These are phyloP conservation scores for Stigmatopora argus DNA, from an alignment of 2,113 vertebrate genomes.

Conservation along the genomic window DNA sequence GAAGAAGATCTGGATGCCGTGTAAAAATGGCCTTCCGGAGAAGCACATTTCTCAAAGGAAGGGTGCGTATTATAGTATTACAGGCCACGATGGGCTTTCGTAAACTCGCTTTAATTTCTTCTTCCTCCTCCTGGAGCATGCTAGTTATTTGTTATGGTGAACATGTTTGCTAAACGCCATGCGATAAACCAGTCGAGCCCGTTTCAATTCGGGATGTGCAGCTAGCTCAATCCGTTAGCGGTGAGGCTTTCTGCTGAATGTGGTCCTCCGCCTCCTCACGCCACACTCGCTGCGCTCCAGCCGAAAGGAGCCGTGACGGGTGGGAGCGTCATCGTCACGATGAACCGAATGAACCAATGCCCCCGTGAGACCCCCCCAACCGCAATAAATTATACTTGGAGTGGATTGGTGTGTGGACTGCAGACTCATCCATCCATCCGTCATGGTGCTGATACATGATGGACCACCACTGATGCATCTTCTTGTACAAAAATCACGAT, in stretches of 20 bases:
- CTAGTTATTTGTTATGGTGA: neutral
- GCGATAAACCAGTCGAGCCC: neutral
- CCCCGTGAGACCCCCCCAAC: neutral
- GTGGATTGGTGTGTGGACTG: neutral
- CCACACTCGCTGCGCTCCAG: neutral
- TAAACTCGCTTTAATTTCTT: neutral
- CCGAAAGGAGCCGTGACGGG: neutral
- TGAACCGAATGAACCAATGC: neutral
- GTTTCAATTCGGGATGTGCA: neutral
- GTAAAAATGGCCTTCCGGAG: conserved; percentile 82
- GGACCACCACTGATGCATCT: too few relatives aligned
- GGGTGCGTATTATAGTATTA: conserved; percentile 71
- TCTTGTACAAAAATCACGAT: too few relatives aligned
- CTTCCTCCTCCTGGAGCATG: neutral
- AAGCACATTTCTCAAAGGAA: conserved; percentile 80
- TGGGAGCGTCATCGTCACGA: neutral
- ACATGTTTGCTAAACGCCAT: neutral
- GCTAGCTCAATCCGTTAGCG: neutral
- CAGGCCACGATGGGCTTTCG: conserved; percentile 7
- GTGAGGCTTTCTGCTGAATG: neutral
- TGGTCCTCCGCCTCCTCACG: neutral
- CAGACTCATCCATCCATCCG: neutral
- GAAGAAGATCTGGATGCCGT: conserved; percentile 91
- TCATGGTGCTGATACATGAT: neutral
- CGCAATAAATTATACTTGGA: neutral